These are phyloP conservation scores for Zoroaster sp. DNA, from an alignment of 53 echinoderm and acorn worm genomes.

Conservation along the genomic window DNA sequence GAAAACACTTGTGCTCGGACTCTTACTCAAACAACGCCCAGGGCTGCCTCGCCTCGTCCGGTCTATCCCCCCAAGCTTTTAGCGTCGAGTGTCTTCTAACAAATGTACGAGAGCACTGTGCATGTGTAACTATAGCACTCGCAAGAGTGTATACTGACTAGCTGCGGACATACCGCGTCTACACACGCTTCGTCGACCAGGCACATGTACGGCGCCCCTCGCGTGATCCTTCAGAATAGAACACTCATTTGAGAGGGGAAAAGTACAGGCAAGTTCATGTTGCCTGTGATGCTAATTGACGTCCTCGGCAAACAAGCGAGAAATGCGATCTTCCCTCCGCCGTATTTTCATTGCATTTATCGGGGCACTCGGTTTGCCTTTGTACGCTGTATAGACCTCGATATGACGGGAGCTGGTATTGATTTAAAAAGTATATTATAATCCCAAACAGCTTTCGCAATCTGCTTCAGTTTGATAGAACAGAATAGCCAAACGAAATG, in stretches of 20 bases:
- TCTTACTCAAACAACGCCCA: constrained; percentile 30
- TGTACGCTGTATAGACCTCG: background rate
- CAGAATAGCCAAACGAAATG: no score
- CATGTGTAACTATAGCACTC: background rate
- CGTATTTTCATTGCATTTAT: constrained; percentile 31
- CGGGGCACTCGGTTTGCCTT: background rate
- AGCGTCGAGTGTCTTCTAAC: constrained; percentile 39
- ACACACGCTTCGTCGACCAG: constrained; percentile 14
- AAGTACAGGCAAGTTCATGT: constrained; percentile 37
- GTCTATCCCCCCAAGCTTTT: constrained; percentile 34
- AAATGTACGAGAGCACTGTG: background rate
- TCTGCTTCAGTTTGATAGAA: background rate
- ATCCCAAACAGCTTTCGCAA: background rate
- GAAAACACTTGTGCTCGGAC: constrained; percentile 56
- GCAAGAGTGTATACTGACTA: constrained; percentile 38
- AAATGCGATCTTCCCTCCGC: constrained; percentile 24
- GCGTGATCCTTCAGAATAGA: constrained; percentile 31
- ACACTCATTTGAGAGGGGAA: constrained; percentile 23
- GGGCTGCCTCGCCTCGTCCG: background rate
- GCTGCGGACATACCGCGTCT: background rate
- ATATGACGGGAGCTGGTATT: background rate
- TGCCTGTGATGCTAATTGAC: constrained; percentile 35
- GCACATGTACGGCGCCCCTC: constrained; percentile 16
- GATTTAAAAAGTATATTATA: background rate
- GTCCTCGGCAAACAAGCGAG: constrained; percentile 15